phyloP scores from a whole-genome alignment of 2,797 vertebrate genomes.

The Pseudomugil gertrudae region DNA sequence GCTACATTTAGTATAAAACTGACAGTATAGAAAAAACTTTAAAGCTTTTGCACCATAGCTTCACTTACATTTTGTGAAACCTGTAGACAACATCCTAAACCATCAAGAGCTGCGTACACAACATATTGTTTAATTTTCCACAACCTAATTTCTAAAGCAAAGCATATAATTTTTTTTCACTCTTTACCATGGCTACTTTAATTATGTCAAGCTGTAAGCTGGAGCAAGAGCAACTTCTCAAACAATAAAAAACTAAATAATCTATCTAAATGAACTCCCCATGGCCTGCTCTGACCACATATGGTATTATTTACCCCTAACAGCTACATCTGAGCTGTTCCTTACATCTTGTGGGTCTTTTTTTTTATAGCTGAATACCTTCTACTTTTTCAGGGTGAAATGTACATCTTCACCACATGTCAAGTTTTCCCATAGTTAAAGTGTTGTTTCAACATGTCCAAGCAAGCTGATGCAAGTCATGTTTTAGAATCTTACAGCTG shows the following conservation, averaged over 20 bases:
- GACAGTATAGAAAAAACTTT: slow-evolving; percentile 10
- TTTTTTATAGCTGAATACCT: slow-evolving; percentile 46
- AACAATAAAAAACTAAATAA: slow-evolving; percentile 27
- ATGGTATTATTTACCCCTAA: slow-evolving; percentile 45
- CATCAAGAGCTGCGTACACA: neutral
- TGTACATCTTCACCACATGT: slow-evolving; percentile 31
- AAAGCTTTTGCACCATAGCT: neutral
- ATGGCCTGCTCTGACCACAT: slow-evolving; percentile 32
- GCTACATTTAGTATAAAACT: slow-evolving; percentile 26
- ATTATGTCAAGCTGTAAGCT: slow-evolving; percentile 3
- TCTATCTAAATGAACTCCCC: slow-evolving; percentile 30
- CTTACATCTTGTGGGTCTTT: slow-evolving; percentile 26
- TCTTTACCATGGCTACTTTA: slow-evolving; percentile 3
- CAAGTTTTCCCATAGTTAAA: slow-evolving; percentile 38
- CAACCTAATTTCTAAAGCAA: too few species aligned
- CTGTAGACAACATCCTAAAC: neutral
- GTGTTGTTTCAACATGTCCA: slow-evolving; percentile 43
- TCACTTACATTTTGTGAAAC: slow-evolving; percentile 11
- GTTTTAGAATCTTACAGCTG: slow-evolving; percentile 61
- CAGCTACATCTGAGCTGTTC: slow-evolving; percentile 18
- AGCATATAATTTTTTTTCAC: neutral
- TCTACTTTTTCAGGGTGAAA: slow-evolving; percentile 38
- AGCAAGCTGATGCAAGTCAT: slow-evolving; percentile 43
- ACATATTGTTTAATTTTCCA: neutral
- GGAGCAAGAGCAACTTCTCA: neutral